Percentiles rank a stretch among this genome's conserved stretches.
Evolutionary conservation across 37 sponge, comb jelly and placozoan genomes (phyloP).

Genomic region (Cladorhizidae sp.): DNA sequence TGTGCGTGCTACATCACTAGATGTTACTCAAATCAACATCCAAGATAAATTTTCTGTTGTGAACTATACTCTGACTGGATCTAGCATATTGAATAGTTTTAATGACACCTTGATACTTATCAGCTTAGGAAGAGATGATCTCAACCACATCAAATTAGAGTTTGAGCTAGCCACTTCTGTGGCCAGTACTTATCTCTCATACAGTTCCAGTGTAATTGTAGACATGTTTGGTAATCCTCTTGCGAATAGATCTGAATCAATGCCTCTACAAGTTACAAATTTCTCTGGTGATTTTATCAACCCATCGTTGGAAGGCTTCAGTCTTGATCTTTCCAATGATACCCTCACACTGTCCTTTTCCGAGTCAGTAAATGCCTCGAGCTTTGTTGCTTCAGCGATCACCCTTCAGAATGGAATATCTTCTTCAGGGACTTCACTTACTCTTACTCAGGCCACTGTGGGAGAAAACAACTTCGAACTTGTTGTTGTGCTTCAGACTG

Average conservation of each 20-base stretch:
- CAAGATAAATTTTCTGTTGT: constrained; percentile 49
- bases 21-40: constrained; percentile 63
- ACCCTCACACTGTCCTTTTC: constrained; percentile 76
- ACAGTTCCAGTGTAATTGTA: constrained; percentile 48
- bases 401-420: constrained; percentile 53
- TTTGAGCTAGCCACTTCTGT: constrained; percentile 55
- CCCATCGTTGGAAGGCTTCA: constrained; percentile 55
- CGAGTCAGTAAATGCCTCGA: constrained; percentile 77
- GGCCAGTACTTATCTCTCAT: constrained; percentile 70
- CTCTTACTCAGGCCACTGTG: constrained; percentile 41
- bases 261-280: constrained; percentile 52
- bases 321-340: constrained; percentile 66
- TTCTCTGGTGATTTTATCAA: constrained; percentile 62
- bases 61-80: constrained; percentile 50
- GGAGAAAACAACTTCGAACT: constrained; percentile 41
- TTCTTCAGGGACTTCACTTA: constrained; percentile 22
- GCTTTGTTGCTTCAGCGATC: constrained; percentile 41
- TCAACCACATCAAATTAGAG: constrained; percentile 77
- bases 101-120: constrained; percentile 64
- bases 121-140: constrained; percentile 55
- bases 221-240: constrained; percentile 72
- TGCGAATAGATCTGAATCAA: constrained; percentile 3
- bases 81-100: constrained; percentile 5
- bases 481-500: constrained; percentile 28
- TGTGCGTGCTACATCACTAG: constrained; percentile 49